Base-by-base conservation (phyloP, 2,797 vertebrate genomes). In the Amblyopsis hoosieri region DNA sequence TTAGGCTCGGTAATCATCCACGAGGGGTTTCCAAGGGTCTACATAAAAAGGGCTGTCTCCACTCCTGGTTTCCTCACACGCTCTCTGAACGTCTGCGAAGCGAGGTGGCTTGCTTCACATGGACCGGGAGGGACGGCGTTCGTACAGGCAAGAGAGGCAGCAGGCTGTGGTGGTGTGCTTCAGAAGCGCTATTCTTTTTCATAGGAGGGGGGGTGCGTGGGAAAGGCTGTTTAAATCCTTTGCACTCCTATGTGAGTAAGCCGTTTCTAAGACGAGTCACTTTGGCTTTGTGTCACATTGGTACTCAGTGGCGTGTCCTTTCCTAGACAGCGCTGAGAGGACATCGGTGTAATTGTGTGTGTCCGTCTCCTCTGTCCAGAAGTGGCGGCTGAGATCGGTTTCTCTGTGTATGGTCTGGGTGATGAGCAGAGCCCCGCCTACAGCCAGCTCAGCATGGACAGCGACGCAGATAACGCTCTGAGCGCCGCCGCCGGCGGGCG, bases 391-490 rank as follows among this genome's bases (percentile, higher is more conserved):
- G 94, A 95, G 89, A 93, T 96, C 15, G 90, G 93, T 80, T 94
- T 97, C 77, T 94, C 94, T 0, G 92, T 93, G 5, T 96, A 94
- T 45, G 75, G 94, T 15, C 92, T 96, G 91, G 95, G 94, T 54
- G 95, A 96, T 78, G 95, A 96, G 60, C 94, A 96, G 83, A 95
- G 89, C 84, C 91, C 94, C 72, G 88, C 91, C 60, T 95, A 93
- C 91, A 94, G 90, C 75, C 94, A 91, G 62, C 92, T 95, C 80
- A 94, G 93, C 65, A 95, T 95, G 80, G 96, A 97, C 82, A 96
- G 94, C 2, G 94, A 96, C 84, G 86, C 92, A 0, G 95, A 96
- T 74, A 94, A 94, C 72, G 90, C 88, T 2, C 88, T 82, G 67
- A 72, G 83, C 84, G 88, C 37, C 45, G 66, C 77, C 0, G 81